These are phyloP conservation scores for Pitangus sulphuratus DNA, from an alignment of 2,797 vertebrate species.

Conservation along the genomic window DNA sequence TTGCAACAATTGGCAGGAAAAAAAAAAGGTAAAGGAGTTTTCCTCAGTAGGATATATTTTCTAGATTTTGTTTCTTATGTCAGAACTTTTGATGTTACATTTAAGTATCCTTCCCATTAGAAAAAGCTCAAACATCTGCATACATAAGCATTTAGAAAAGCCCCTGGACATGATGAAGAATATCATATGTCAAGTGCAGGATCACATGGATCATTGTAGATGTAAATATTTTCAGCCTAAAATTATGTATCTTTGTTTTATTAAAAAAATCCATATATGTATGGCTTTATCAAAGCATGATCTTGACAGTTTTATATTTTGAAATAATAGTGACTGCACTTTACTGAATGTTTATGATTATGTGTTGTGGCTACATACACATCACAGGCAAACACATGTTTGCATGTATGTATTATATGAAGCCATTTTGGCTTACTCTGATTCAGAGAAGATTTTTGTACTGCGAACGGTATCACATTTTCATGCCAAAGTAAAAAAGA, in stretches of 20 bases:
- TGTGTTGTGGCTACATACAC: rapidly evolving
- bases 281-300: neutral
- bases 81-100: neutral
- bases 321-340: neutral
- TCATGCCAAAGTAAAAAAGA: neutral
- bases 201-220: neutral
- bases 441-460: neutral
- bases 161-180: neutral
- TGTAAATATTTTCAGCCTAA: neutral
- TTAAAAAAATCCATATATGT: rapidly evolving
- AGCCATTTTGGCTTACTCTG: conserved; percentile 37
- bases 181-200: neutral
- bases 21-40: neutral
- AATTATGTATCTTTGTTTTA: neutral
- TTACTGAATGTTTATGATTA: rapidly evolving
- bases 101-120: neutral
- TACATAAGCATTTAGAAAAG: neutral
- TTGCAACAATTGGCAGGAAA: neutral
- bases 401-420: neutral
- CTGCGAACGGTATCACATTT: neutral
- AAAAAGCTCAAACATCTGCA: neutral
- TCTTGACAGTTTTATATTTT: neutral
- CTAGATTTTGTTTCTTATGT: neutral
- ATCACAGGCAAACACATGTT: neutral
- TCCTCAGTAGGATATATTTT: neutral